Conservation (phyloP, 2,797 vertebrate species). For the Clarias laeviceps region DNA sequence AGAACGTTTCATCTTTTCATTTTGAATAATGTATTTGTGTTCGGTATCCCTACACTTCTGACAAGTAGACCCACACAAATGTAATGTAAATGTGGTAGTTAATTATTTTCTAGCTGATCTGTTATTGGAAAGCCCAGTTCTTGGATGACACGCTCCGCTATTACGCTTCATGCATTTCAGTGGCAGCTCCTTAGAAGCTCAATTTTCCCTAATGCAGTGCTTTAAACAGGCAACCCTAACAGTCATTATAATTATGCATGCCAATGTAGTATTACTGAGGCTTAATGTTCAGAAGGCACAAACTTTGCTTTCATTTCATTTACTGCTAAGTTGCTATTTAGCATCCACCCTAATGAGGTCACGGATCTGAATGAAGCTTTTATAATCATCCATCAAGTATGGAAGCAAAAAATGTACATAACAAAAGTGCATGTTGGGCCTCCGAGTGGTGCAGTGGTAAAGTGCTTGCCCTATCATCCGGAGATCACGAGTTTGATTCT, state of each 20-base stretch:
- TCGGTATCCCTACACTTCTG: too few species aligned
- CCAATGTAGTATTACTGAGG: neutral
- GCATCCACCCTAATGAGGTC: neutral
- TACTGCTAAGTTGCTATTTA: neutral
- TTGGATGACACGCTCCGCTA: neutral
- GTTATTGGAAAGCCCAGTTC: neutral
- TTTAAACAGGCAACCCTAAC: neutral
- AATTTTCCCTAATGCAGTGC: neutral
- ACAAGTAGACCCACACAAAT: neutral
- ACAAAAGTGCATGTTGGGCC: neutral
- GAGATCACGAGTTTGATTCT: too few species aligned
- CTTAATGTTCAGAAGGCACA: neutral
- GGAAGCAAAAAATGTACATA: neutral
- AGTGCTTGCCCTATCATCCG: too few species aligned
- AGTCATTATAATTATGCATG: neutral
- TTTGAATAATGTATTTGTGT: neutral
- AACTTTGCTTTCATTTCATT: neutral
- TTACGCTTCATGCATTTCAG: neutral
- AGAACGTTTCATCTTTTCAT: neutral
- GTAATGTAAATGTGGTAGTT: neutral
- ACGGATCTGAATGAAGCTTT: neutral
- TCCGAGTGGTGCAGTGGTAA: too few species aligned
- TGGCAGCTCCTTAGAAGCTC: neutral
- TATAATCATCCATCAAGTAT: neutral
- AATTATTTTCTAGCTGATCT: neutral